A percentile compares a stretch with the other conserved stretches of the same genome.
phyloP scores from a whole-genome alignment of 2,113 vertebrate species.

The Nicator chloris region DNA sequence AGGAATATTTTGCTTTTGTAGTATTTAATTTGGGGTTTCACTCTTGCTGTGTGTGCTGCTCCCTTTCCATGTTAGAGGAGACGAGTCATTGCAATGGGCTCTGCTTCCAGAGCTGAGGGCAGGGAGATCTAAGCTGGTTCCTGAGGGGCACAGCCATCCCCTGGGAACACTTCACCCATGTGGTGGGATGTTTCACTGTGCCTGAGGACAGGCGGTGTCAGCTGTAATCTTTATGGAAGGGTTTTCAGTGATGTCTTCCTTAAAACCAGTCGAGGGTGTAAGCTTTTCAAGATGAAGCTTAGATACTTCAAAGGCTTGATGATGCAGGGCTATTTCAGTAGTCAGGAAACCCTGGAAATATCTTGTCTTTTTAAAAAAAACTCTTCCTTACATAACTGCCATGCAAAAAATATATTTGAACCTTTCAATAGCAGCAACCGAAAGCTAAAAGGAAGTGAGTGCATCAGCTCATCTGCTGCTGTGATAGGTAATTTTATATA shows the following conservation, averaged over 20 bases:
- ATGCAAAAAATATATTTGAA: neutral
- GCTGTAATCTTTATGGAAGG: neutral
- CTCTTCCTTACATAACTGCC: neutral
- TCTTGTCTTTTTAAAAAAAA: neutral
- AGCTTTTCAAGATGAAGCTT: neutral
- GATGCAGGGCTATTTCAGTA: neutral
- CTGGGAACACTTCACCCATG: neutral
- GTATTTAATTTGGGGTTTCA: neutral
- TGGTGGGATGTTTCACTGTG: neutral
- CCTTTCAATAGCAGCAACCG: neutral
- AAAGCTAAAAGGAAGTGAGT: constrained; percentile 15
- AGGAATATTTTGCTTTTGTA: neutral
- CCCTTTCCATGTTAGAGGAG: neutral
- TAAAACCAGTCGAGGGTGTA: neutral
- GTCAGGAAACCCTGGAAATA: constrained; percentile 1
- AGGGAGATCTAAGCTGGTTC: neutral
- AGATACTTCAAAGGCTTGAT: neutral
- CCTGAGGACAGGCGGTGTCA: neutral
- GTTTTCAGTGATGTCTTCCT: neutral
- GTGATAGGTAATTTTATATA: constrained; percentile 31
- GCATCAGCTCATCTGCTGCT: constrained; percentile 2
- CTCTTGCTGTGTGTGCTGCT: neutral
- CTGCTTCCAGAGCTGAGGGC: neutral
- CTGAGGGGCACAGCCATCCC: neutral
- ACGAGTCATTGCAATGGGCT: neutral